Evolutionary conservation across 2,888 invertebrate genomes (phyloP), one percentile per base, ranked within the genome.

Genomic region (Thereva nobilitata): DNA sequence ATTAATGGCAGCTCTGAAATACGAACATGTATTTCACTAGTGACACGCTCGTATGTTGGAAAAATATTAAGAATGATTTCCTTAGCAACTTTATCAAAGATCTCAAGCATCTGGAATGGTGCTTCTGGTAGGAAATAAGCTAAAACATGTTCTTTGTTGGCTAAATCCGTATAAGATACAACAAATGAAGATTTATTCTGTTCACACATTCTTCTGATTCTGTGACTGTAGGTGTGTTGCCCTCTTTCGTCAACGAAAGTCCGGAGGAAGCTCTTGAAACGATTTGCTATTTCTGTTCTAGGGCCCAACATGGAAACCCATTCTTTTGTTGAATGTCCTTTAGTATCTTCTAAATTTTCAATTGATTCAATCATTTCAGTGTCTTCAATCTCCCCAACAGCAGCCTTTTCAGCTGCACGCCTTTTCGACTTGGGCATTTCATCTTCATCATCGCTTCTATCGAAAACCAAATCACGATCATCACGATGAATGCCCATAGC

Each of bases 111-210:
- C 83, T 97, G 96, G 71, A 91, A 87, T 0, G 99, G 99, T 0
- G 98, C 98, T 80, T 99, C 98, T 0, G 98, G 98, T 57, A 99
- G 78, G 79, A 99, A 99, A 80, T 95, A 98, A 0, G 97, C 97
- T 54, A 99, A 83, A 0, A 95, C 94, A 78, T 96, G 95, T 77
- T 97, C 96, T 73, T 91, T 88, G 57, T 91, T 86, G 0, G 96
- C 97, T 71, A 99, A 83, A 73, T 92, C 88, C 55, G 93, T 90
- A 81, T 97, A 99, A 75, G 97, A 96, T 0, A 99, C 92, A 52
- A 92, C 89, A 78, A 98, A 90, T 59, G 95, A 95, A 0, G 93
- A 88, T 79, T 90, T 89, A 79, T 93, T 93, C 75, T 89, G 89
- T 79, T 97, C 95, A 75, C 96, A 96, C 97, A 98, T 97, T 53